These are phyloP conservation scores for Gobius niger DNA, from an alignment of 2,113 vertebrate genomes.

Conservation along the genomic window DNA sequence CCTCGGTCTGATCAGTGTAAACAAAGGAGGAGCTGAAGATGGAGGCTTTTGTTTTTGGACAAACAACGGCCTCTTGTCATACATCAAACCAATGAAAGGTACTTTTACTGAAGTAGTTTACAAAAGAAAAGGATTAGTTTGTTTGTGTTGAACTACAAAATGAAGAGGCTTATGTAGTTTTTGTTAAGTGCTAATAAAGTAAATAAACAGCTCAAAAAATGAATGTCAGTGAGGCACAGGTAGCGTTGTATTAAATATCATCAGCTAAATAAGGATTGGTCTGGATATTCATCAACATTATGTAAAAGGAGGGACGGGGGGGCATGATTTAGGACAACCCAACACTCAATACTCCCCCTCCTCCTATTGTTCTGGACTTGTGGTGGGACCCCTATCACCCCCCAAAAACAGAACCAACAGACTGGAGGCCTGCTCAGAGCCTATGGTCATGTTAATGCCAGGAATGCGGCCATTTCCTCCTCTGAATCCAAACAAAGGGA, in stretches of 20 bases:
- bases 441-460: constrained; percentile 81
- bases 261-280: no score
- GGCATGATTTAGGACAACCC: constrained; percentile 41
- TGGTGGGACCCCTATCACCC: constrained; percentile 39
- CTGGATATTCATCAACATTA: background rate
- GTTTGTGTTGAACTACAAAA: no score
- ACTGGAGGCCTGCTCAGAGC: constrained; percentile 55
- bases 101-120: background rate
- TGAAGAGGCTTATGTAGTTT: no score
- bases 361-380: constrained; percentile 22
- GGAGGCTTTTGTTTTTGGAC: constrained; percentile 26
- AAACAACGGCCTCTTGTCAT: background rate
- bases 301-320: constrained; percentile 14
- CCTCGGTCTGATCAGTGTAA: constrained; percentile 33
- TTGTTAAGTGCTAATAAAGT: no score
- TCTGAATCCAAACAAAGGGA: constrained; percentile 76
- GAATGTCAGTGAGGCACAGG: no score
- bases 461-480: constrained; percentile 82
- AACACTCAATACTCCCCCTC: constrained; percentile 40
- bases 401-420: constrained; percentile 46
- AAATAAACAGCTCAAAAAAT: no score
- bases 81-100: background rate
- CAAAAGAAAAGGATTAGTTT: background rate
- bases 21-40: constrained; percentile 22
- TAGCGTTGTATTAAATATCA: no score